A percentile compares a stretch with the other conserved stretches of the same genome.
Evolutionary conservation across 2,113 vertebrate genomes (phyloP).

Genomic region (Trinectes maculatus): DNA sequence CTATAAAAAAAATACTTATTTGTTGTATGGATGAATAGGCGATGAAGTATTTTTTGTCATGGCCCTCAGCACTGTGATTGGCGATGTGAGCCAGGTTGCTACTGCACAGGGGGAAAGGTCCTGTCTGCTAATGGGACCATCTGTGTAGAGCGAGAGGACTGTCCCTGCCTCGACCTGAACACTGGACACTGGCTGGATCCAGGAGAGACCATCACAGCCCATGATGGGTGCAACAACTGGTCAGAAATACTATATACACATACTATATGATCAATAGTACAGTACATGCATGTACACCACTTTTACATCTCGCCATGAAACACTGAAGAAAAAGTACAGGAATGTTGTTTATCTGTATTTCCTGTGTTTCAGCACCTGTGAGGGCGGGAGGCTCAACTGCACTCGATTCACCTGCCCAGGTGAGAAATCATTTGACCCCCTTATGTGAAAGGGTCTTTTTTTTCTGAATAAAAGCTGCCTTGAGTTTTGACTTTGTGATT

Average conservation of each 20-base stretch:
- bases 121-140: constrained; percentile 78
- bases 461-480: no score
- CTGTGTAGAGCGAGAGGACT: constrained; percentile 78
- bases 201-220: constrained; percentile 55
- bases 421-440: constrained; percentile 61
- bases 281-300: neutral
- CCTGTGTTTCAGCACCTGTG: constrained; percentile 83
- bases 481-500: neutral
- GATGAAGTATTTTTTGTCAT: neutral
- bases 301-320: neutral
- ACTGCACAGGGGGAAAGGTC: constrained; percentile 84
- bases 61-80: constrained; percentile 83
- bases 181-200: constrained; percentile 71
- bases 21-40: no score
- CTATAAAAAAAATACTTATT: no score
- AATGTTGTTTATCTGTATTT: neutral
- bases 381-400: constrained; percentile 82
- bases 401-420: constrained; percentile 82
- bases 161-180: constrained; percentile 84
- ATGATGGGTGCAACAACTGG: constrained; percentile 90
- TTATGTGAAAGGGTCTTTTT: no score
- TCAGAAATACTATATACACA: constrained; percentile 74
- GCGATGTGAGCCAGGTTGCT: constrained; percentile 88
- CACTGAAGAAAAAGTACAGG: neutral
- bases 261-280: neutral